Conservation (phyloP, 2,888 invertebrate genomes). For the Drosophila tripunctata region DNA sequence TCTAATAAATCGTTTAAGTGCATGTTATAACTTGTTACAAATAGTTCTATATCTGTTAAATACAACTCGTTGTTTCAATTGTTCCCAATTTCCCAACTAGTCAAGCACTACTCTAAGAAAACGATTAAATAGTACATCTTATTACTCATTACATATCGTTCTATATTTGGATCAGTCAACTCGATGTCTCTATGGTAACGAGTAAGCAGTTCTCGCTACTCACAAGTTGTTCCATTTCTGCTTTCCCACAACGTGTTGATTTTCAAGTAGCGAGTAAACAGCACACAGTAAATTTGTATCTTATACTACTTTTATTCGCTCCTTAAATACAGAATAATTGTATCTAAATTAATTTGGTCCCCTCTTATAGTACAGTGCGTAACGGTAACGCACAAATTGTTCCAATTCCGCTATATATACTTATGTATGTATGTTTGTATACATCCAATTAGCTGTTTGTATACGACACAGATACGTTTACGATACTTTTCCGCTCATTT, state of each 20-base stretch:
- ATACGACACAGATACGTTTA: slow-evolving; percentile 64
- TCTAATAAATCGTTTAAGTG: too few relatives aligned
- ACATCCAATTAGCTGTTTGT: slow-evolving; percentile 62
- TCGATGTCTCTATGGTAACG: background rate
- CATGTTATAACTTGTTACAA: too few relatives aligned
- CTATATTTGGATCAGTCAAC: too few relatives aligned
- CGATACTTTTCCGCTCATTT: slow-evolving; percentile 71
- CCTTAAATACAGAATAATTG: background rate
- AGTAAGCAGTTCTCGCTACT: too few relatives aligned
- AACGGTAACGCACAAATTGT: slow-evolving; percentile 19
- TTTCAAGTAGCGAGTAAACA: background rate
- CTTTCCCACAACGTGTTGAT: background rate
- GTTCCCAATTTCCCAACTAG: background rate
- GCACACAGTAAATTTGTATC: background rate
- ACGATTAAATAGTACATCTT: too few relatives aligned
- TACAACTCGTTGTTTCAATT: too few relatives aligned
- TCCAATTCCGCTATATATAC: slow-evolving; percentile 23
- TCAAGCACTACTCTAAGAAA: too few relatives aligned
- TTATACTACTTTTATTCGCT: background rate
- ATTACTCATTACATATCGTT: too few relatives aligned
- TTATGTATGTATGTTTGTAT: background rate
- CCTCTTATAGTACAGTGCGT: slow-evolving; percentile 9
- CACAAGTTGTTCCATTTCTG: too few relatives aligned
- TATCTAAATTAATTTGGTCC: background rate
- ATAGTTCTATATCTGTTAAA: background rate